Evolutionary conservation across 1,140 invertebrate species (phyloP).

Genomic region (Dinoponera quadriceps): DNA sequence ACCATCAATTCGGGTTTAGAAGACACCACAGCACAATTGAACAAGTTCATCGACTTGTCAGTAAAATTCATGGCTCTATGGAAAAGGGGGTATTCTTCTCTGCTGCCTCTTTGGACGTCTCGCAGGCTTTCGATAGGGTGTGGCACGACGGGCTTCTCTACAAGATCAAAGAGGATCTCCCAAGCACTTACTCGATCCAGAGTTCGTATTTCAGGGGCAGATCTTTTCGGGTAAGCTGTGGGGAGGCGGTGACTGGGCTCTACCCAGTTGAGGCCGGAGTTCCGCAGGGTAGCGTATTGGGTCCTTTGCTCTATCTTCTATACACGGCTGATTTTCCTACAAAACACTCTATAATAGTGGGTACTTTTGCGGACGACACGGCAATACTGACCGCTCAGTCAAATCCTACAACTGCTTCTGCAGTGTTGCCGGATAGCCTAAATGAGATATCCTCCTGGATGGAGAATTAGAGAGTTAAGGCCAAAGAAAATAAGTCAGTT

Average conservation of each 20-base stretch:
- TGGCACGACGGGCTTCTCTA: not conserved
- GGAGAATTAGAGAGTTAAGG: constrained; percentile 74
- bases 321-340: constrained; percentile 72
- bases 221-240: too few species aligned
- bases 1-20: constrained; percentile 78
- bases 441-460: constrained; percentile 67
- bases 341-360: constrained; percentile 44
- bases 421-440: not conserved
- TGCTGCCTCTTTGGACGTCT: constrained; percentile 74
- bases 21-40: constrained; percentile 63
- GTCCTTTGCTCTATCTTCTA: constrained; percentile 65
- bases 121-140: not conserved
- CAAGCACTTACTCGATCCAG: too few species aligned
- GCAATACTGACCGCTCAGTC: constrained; percentile 52
- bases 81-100: constrained; percentile 75
- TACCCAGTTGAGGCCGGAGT: constrained; percentile 34
- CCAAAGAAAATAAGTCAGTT: constrained; percentile 38
- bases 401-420: not conserved
- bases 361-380: constrained; percentile 74
- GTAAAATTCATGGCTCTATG: constrained; percentile 45
- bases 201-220: too few species aligned
- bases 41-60: constrained; percentile 55
- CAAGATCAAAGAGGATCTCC: too few species aligned
- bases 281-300: constrained; percentile 73
- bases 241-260: too few species aligned